Conservation (phyloP, 2,113 vertebrate genomes). For the Sinosuthora webbiana region DNA sequence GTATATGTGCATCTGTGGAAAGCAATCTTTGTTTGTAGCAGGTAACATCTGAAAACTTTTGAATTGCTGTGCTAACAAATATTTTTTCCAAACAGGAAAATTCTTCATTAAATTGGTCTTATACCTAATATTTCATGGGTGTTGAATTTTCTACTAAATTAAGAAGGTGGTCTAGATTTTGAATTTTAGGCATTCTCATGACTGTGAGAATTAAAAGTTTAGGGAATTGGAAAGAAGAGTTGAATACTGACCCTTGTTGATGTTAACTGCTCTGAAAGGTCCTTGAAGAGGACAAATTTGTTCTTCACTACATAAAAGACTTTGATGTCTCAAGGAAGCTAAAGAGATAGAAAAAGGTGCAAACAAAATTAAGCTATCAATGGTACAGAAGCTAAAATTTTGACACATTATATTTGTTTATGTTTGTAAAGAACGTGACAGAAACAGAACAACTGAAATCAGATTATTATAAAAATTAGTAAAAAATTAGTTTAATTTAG, state of each 20-base stretch:
- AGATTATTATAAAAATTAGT: background rate
- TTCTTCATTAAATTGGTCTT: background rate
- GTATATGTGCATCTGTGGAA: background rate
- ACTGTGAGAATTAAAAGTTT: background rate
- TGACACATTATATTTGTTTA: background rate
- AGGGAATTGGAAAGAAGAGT: background rate
- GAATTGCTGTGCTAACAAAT: background rate
- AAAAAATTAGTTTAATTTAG: background rate
- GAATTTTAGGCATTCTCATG: background rate
- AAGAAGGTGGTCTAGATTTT: background rate
- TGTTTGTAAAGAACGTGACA: background rate
- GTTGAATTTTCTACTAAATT: background rate
- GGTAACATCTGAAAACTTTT: background rate
- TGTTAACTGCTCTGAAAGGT: background rate
- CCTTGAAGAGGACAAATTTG: background rate
- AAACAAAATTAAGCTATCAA: background rate
- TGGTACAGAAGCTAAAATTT: background rate
- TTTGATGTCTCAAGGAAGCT: background rate
- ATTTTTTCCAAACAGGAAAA: background rate
- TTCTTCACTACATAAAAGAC: background rate
- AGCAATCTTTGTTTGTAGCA: background rate
- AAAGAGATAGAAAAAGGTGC: background rate
- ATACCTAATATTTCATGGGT: background rate
- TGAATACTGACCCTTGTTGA: background rate
- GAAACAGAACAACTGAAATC: background rate